Base-by-base conservation (phyloP, 2,113 vertebrate species). In the Chrysemys picta region DNA sequence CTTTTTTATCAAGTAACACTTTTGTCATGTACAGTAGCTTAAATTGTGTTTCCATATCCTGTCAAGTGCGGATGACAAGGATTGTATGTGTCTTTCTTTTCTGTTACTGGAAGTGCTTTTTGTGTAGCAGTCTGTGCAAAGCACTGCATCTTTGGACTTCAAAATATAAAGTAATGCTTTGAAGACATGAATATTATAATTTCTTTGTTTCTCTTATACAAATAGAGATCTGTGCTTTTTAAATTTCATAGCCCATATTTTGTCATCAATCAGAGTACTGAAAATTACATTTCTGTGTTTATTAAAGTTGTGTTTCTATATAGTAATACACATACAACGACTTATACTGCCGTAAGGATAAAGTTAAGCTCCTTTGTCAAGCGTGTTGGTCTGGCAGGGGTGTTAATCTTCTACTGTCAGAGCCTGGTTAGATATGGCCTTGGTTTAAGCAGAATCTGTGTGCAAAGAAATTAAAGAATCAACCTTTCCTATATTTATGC, bases 321-420 rank as follows among this genome's bases (percentile, higher is more conserved):
- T 76, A 47, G 85, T 97, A 96, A 96, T 96, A 89, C 92, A 96
- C 54, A 24, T 87, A 91, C 92, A 76, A 87, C 88, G 93, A 95
- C 90, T 97, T 91, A 92, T 80, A 76, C 85, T 90, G 89, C 96
- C 91, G 94, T 96, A 93, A 97, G 93, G 94, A 92, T 96, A 96
- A 95, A 97, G 94, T 86, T 96, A 97, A 96, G 95, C 93, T 97
- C 50, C 94, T 97, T 97, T 98, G 94, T 98, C 82, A 96, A 94
- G 94, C 83, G 85, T 83, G 92, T 89, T 95, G 89, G 89, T 89
- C 42, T 86, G 92, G 87, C 95, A 95, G 91, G 85, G 80, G 84
- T 93, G 87, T 96, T 96, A 96, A 97, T 97, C 97, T 97, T 97
- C 91, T 92, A 85, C 90, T 97, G 89, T 97, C 94, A 95, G 75